Evolutionary conservation across 2,888 invertebrate species (phyloP).

Genomic region (Epiblema foenella): DNA sequence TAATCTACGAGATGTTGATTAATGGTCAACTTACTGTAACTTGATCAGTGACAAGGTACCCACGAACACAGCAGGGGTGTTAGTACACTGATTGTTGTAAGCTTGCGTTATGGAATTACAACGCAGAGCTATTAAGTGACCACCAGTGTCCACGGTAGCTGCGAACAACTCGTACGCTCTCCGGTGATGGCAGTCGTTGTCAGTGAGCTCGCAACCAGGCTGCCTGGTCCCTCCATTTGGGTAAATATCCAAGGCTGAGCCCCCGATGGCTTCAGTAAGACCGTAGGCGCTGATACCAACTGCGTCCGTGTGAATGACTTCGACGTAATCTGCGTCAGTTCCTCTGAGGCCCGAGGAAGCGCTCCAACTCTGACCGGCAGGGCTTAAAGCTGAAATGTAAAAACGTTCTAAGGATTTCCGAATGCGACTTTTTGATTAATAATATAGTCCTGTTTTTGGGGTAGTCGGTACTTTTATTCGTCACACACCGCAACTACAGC

Average conservation of each 20-base stretch:
- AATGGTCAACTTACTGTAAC: conserved; percentile 12
- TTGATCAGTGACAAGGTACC: conserved; percentile 26
- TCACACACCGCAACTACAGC: no score
- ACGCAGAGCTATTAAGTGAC: conserved; percentile 26
- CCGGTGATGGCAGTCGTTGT: conserved; percentile 33
- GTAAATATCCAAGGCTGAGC: conserved; percentile 42
- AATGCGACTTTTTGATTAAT: no score
- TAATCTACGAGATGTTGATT: not conserved
- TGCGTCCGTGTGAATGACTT: conserved; percentile 43
- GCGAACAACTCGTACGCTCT: conserved; percentile 40
- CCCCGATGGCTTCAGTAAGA: conserved; percentile 13
- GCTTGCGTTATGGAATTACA: conserved; percentile 39
- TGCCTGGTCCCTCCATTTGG: conserved; percentile 55
- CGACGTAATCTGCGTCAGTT: conserved; percentile 51
- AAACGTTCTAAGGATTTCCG: no score
- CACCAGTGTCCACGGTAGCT: conserved; percentile 26
- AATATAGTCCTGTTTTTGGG: no score
- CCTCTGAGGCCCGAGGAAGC: conserved; percentile 20
- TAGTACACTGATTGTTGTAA: conserved; percentile 35
- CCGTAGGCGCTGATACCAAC: conserved; percentile 23
- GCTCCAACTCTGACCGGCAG: conserved; percentile 69
- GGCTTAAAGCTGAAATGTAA: conserved; percentile 38
- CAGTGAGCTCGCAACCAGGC: conserved; percentile 36
- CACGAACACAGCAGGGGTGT: conserved; percentile 3
- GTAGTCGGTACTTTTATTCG: no score